These are phyloP conservation scores for Chironomus riparius DNA, from an alignment of 2,888 invertebrate genomes.

Conservation along the genomic window DNA sequence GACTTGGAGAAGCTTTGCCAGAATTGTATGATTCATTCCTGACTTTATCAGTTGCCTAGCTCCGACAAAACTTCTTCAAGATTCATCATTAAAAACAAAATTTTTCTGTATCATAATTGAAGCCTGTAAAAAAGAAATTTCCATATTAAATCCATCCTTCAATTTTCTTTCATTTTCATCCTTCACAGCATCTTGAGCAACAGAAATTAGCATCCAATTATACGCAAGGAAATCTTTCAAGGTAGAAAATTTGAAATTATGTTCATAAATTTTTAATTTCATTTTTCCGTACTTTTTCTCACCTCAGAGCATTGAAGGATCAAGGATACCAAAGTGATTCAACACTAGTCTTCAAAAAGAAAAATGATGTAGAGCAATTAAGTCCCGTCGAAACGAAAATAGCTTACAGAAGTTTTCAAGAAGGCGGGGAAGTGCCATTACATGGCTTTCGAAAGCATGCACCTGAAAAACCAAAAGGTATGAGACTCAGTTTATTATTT, in stretches of 20 bases:
- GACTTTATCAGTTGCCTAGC: too few relatives aligned
- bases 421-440: slow-evolving; percentile 89
- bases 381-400: slow-evolving; percentile 77
- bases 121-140: not conserved
- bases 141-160: not conserved
- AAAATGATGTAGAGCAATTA: slow-evolving; percentile 56
- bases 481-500: slow-evolving; percentile 31
- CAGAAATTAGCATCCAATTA: slow-evolving; percentile 53
- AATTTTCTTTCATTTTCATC: slow-evolving; percentile 28
- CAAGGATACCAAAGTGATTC: slow-evolving; percentile 89
- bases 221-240: slow-evolving; percentile 70
- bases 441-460: slow-evolving; percentile 85
- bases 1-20: too few relatives aligned
- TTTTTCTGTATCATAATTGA: too few relatives aligned
- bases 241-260: slow-evolving; percentile 48
- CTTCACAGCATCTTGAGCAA: slow-evolving; percentile 60
- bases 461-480: slow-evolving; percentile 73
- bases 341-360: slow-evolving; percentile 71
- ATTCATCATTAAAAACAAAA: too few relatives aligned
- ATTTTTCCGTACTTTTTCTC: not conserved
- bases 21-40: too few relatives aligned
- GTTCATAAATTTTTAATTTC: not conserved
- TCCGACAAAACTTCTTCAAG: not conserved
- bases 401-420: slow-evolving; percentile 80
- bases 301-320: slow-evolving; percentile 49